Conservation (phyloP, 1,140 invertebrate species). For the Drosophila parabipectinata region DNA sequence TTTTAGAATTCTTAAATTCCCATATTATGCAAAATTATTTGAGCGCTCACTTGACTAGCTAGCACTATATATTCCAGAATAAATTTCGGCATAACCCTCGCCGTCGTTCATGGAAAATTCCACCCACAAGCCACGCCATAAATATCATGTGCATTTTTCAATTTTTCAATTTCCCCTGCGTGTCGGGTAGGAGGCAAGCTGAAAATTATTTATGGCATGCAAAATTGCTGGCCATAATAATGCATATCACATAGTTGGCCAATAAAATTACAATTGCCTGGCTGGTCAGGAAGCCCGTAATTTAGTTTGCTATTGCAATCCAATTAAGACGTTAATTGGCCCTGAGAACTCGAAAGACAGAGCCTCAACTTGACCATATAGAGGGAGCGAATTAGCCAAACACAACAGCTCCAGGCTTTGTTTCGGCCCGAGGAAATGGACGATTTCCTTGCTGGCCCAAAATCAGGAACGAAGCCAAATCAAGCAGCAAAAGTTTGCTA, state of each 20-base stretch:
- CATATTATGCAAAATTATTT: conserved; percentile 11
- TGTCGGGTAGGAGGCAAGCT: conserved; percentile 28
- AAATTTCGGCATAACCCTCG: conserved; percentile 16
- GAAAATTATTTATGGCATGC: conserved; percentile 63
- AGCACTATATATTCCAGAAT: conserved; percentile 47
- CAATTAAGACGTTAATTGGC: conserved; percentile 78
- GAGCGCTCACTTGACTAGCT: conserved; percentile 16
- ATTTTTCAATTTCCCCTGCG: conserved; percentile 51
- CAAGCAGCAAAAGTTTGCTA: conserved; percentile 74
- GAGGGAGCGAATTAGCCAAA: conserved; percentile 32
- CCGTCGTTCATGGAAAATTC: conserved; percentile 17
- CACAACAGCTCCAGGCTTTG: conserved; percentile 44
- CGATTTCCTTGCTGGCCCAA: conserved; percentile 61
- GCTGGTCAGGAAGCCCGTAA: conserved; percentile 23
- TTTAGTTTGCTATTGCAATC: conserved; percentile 53
- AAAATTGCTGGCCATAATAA: conserved; percentile 49
- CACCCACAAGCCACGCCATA: conserved; percentile 37
- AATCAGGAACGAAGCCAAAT: conserved; percentile 60
- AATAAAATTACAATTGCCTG: conserved; percentile 60
- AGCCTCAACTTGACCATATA: conserved; percentile 7
- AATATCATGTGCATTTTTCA: conserved; percentile 63
- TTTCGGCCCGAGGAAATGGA: conserved; percentile 51
- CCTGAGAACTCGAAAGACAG: conserved; percentile 37
- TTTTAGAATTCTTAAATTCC: neutral
- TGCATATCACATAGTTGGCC: conserved; percentile 53